Evolutionary conservation across 2,888 invertebrate genomes (phyloP).

Genomic region (Hyposoter dolosus): DNA sequence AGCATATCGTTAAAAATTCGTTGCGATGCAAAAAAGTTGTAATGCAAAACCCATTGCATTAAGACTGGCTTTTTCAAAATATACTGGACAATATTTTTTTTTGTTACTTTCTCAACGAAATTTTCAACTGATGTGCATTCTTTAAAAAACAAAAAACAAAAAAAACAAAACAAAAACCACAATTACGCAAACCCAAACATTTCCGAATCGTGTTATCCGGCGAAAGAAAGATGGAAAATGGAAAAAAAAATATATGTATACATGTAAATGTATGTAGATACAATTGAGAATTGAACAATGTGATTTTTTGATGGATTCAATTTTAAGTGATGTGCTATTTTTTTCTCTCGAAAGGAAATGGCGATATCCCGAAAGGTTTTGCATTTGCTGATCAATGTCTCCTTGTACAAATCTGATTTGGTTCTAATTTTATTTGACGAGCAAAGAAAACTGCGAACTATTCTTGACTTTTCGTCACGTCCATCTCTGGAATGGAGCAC

Average conservation of each 20-base stretch:
- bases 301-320: not conserved
- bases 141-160: conserved; percentile 6
- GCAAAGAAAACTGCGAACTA: not conserved
- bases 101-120: not conserved
- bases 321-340: not conserved
- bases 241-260: not conserved
- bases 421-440: not conserved
- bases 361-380: not conserved
- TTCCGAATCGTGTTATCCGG: not conserved
- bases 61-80: not conserved
- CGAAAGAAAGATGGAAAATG: not conserved
- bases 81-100: conserved; percentile 1
- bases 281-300: not conserved
- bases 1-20: not conserved
- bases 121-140: not conserved
- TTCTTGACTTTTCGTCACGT: not conserved
- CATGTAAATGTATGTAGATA: conserved; percentile 29
- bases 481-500: not conserved
- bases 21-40: not conserved
- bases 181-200: conserved; percentile 10
- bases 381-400: not conserved
- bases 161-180: not conserved
- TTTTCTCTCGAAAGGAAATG: not conserved
- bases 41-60: not conserved
- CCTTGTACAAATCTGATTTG: not conserved